A percentile compares a stretch with the other conserved stretches of the same genome.
These are phyloP conservation scores for Oscheius sp. DNA, from an alignment of 2,888 invertebrate species.

Conservation along the genomic window DNA sequence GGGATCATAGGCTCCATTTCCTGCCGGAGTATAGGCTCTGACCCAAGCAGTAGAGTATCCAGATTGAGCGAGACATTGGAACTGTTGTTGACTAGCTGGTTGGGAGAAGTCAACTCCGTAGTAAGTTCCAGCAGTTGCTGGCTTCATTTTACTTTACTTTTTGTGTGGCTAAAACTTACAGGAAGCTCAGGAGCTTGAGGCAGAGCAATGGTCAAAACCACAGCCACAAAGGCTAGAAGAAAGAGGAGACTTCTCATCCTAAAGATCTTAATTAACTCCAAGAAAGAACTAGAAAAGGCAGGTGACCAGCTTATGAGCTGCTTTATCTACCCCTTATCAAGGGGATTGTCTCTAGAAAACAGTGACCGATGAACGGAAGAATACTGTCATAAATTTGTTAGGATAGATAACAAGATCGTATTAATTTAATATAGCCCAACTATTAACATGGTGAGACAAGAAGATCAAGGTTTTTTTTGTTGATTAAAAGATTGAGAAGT, in stretches of 20 bases:
- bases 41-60: conserved; percentile 34
- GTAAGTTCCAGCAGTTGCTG: neutral
- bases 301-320: conserved; percentile 7
- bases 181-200: neutral
- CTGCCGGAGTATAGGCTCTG: conserved; percentile 47
- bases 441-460: too few species aligned
- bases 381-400: too few species aligned
- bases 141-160: neutral
- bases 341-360: conserved; percentile 10
- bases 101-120: conserved; percentile 40
- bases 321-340: conserved; percentile 14
- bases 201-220: neutral
- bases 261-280: neutral
- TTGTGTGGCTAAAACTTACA: neutral
- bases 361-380: neutral
- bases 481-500: too few species aligned
- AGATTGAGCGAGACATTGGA: conserved; percentile 34
- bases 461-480: too few species aligned
- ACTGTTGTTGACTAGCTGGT: conserved; percentile 31
- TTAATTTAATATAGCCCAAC: too few species aligned
- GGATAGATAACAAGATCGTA: too few species aligned
- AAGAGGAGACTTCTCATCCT: neutral
- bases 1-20: conserved; percentile 46
- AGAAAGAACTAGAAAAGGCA: neutral
- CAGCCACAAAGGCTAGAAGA: neutral